A percentile compares a stretch with the other conserved stretches of the same genome.
Evolutionary conservation across 2,797 vertebrate genomes (phyloP).

Genomic region (Microcaecilia unicolor): DNA sequence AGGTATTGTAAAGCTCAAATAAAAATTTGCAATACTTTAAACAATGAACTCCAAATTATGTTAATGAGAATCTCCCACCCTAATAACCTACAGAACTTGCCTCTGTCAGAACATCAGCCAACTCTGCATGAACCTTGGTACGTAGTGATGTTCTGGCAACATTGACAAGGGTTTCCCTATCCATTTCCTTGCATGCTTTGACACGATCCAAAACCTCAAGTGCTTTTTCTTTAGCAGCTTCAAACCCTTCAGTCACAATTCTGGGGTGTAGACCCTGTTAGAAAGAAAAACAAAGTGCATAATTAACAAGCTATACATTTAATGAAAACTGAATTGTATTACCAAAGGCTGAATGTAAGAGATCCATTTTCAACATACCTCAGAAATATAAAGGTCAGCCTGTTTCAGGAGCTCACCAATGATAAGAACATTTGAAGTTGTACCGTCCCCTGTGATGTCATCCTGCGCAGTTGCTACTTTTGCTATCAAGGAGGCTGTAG

Average conservation of each 20-base stretch:
- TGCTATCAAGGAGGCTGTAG: slow-evolving; percentile 91
- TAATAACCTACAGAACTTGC: slow-evolving; percentile 35
- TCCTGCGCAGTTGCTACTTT: slow-evolving; percentile 96
- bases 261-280: slow-evolving; percentile 86
- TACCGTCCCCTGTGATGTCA: slow-evolving; percentile 96
- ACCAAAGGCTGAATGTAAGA: too few relatives aligned
- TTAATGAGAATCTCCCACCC: too few relatives aligned
- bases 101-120: slow-evolving; percentile 91
- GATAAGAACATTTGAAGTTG: slow-evolving; percentile 93
- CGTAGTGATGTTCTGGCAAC: slow-evolving; percentile 89
- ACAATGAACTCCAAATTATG: too few relatives aligned
- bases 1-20: too few relatives aligned
- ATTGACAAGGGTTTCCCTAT: slow-evolving; percentile 77
- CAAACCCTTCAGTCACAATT: slow-evolving; percentile 91
- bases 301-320: too few relatives aligned
- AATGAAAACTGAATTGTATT: too few relatives aligned
- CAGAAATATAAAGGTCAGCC: slow-evolving; percentile 90
- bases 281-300: neutral
- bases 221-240: slow-evolving; percentile 86
- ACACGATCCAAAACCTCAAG: slow-evolving; percentile 78
- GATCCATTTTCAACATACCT: slow-evolving; percentile 58
- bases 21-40: too few relatives aligned
- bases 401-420: slow-evolving; percentile 94
- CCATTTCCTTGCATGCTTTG: slow-evolving; percentile 77
- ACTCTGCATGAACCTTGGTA: slow-evolving; percentile 85